phyloP scores from a whole-genome alignment of 2,113 vertebrate species.

The Microcebus lehilahytsara region DNA sequence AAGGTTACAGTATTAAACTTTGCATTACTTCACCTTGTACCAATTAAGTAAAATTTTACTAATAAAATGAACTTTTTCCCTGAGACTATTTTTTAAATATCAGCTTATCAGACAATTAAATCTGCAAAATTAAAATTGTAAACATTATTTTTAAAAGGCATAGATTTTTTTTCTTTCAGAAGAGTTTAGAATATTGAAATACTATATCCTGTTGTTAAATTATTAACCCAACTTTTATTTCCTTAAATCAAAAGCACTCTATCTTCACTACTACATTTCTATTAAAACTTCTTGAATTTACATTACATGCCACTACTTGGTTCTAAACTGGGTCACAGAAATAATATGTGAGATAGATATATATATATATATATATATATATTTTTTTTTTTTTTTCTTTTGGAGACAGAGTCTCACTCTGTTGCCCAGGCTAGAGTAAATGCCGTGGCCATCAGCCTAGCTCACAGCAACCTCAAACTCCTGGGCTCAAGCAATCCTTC shows the following conservation, averaged over 20 bases:
- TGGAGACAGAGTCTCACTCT: too few species aligned
- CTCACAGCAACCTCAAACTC: too few species aligned
- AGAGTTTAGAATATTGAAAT: neutral
- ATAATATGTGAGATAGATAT: neutral
- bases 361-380: too few species aligned
- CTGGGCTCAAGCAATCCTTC: too few species aligned
- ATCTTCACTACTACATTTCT: neutral
- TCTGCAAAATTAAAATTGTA: conserved; percentile 7
- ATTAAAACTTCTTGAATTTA: neutral
- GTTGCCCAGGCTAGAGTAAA: too few species aligned
- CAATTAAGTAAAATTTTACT: neutral
- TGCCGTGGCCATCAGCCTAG: too few species aligned
- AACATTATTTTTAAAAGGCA: neutral
- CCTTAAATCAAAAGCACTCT: conserved; percentile 26
- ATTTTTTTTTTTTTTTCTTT: too few species aligned
- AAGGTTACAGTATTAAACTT: neutral
- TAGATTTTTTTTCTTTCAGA: neutral
- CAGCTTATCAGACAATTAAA: neutral
- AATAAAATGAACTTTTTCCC: neutral
- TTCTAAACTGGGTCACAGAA: conserved; percentile 8
- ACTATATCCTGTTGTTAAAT: conserved; percentile 32
- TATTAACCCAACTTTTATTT: neutral
- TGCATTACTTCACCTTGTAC: neutral
- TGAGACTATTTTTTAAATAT: conserved; percentile 28
- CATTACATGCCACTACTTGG: neutral